Base-by-base conservation (phyloP, 2,113 vertebrate genomes). In the Lampris incognitus region DNA sequence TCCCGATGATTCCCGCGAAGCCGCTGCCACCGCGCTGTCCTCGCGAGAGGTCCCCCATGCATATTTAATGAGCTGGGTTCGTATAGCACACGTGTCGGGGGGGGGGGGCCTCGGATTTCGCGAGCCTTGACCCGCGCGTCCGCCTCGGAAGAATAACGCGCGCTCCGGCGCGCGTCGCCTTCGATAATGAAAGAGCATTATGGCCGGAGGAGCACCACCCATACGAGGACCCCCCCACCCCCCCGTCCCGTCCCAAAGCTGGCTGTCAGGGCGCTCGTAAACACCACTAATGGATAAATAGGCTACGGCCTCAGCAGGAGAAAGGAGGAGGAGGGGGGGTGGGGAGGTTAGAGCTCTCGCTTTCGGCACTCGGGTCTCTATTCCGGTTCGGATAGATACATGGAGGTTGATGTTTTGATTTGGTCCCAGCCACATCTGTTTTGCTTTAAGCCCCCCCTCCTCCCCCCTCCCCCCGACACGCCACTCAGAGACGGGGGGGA, bases 21-120 rank as follows among this genome's bases (percentile, higher is more conserved):
- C 69, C 76, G 83, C 83, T 79, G 85, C 83, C 80, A 62, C 72
- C 50, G 81, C 72, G 49, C 59, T 13, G 78, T 81, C 76, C 81
- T 55, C 24, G 72, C 67, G 74, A 83, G 81, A 75, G 52, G 24
- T 24, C 24, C 79, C 52, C 0, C 10, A 80, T 89, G 93, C 92
- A 94, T 94, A 91, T 93, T 90, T 92, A 79, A 94, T 93, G 87
- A 93, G 93, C 81, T 70, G n/a, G 81, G 89, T 92, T 93, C 85
- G 91, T 93, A 24, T 95, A 93, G 78, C 86, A 89, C 86, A 89
- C 93, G 92, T 92, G 93, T 93, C 83, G 84, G 78, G 85, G 24
- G 24, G n/a, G 24, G 24, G 24, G 24, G 24, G 0, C 81, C 80
- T 71, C 66, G 72, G 78, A 56, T 60, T 79, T 87, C 76, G 82